Evolutionary conservation across 2,113 vertebrate species (phyloP), one percentile per base, ranked within the genome.

Genomic region (Neolamprologus variostigma): DNA sequence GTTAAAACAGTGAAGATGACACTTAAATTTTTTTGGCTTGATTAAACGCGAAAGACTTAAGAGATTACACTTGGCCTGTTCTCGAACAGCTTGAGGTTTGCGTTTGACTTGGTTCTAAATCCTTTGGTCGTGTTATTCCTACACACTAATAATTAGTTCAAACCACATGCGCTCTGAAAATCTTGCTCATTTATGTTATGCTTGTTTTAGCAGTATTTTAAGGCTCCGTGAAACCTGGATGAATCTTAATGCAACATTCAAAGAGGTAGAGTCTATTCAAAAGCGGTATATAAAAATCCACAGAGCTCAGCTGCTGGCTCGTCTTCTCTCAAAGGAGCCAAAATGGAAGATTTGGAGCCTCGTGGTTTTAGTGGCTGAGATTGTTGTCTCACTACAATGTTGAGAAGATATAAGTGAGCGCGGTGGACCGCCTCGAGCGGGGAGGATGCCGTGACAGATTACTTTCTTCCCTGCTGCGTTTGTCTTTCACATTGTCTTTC

Each of bases 281-380:
- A 78, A 51, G 45, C 47, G 31, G 54, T 83, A 80, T 87, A 85
- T 87, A 90, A 55, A 87, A 89, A 87, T 85, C 87, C 82, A 76
- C 59, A 86, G 45, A 87, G 87, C 87, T 89, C 79, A 82, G 82
- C 87, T 63, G 59, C 85, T 83, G 33, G 78, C 37, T 59, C 3
- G 13, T 21, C 79, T 85, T 45, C 83, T 82, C 37, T 50, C 28
- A 10, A 84, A 71, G 59, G 66, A 88, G 90, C 88, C 87, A 85
- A 81, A 68, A 86, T 51, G 88, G 85, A 21, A 92, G 89, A 91
- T 91, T 92, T 93, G 54, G 80, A 83, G 84, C 2, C 82, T 87
- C 51, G 9, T 54, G 66, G 86, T 85, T 91, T 93, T 85, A 76
- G 73, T 71, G 79, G 86, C 87, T 88, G 87, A 90, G 88, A 87